Evolutionary conservation across 2,113 vertebrate genomes (phyloP).

Genomic region (Xiphophorus maculatus): DNA sequence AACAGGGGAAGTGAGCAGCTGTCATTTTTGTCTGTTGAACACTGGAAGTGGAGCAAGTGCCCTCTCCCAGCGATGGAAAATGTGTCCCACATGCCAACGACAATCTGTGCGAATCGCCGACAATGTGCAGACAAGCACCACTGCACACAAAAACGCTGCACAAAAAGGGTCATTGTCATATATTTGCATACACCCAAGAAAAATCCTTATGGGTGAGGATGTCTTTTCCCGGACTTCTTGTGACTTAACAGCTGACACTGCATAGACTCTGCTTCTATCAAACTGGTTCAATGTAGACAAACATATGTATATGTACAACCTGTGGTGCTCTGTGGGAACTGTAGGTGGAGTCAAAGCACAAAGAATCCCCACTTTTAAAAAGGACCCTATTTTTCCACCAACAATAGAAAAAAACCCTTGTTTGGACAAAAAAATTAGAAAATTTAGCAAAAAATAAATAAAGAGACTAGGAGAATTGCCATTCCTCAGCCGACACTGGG

Average conservation of each 20-base stretch:
- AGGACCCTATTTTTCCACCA: not conserved
- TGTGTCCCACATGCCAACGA: slow-evolving; percentile 42
- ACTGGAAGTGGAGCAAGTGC: slow-evolving; percentile 45
- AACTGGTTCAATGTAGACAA: slow-evolving; percentile 3
- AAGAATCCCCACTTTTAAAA: slow-evolving; percentile 41
- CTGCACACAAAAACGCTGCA: slow-evolving; percentile 4
- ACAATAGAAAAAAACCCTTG: slow-evolving; percentile 4
- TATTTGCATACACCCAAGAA: not conserved
- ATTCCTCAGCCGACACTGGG: slow-evolving; percentile 33
- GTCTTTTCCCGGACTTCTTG: not conserved
- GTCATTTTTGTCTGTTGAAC: slow-evolving; percentile 60
- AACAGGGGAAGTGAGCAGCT: slow-evolving; percentile 55
- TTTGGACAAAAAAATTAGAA: slow-evolving; percentile 31
- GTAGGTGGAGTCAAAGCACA: slow-evolving; percentile 75
- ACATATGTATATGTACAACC: slow-evolving; percentile 10
- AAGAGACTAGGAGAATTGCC: slow-evolving; percentile 28
- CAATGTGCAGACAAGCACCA: slow-evolving; percentile 31
- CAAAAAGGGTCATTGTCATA: not conserved
- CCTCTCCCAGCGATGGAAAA: slow-evolving; percentile 57
- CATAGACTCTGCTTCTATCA: not conserved
- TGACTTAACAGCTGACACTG: not conserved
- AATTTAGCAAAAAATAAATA: slow-evolving; percentile 19
- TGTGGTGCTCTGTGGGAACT: slow-evolving; percentile 67
- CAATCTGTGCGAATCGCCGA: slow-evolving; percentile 27
- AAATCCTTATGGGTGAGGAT: not conserved